Base-by-base conservation (phyloP, 1,140 invertebrate genomes). In the Coptotermes formosanus region DNA sequence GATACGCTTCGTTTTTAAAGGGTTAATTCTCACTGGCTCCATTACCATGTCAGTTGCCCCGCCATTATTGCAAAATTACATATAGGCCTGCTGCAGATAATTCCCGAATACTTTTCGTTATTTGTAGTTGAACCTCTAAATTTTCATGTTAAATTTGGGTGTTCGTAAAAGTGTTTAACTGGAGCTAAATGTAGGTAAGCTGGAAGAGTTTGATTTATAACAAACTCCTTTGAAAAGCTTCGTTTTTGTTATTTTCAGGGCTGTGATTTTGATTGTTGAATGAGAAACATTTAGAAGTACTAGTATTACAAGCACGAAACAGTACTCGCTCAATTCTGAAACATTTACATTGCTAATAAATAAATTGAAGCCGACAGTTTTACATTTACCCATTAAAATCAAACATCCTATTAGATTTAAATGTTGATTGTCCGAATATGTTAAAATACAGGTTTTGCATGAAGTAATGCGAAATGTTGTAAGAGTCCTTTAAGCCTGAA, bases 351-450 rank as follows among this genome's bases (percentile, higher is more conserved):
- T 75, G 64, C 64, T 75, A 75, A 75, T 75, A 75, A 75, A 75
- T 75, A 75, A 75, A 75, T 75, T 75, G 64, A 75, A 30, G 64
- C 64, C 64, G 64, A 75, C 64, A 75, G 64, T 75, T 75, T 75
- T 75, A 75, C 64, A 75, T 75, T 75, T 75, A 75, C 64, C n/a
- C n/a, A 75, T 75, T 75, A 75, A 75, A 75, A 75, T 75, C 64
- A 8, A 75, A 75, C 64, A 75, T 75, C 64, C 64, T 30, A 75
- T 75, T 75, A 75, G 64, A 75, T 75, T 75, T 75, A 75, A 75
- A 75, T 75, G 64, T 30, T 75, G 64, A 75, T 75, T 75, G 64
- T 75, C 14, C n/a, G 64, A 75, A 75, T 75, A 75, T 30, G 64
- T 75, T 75, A 75, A 75, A 75, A 75, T 75, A 75, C 64, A n/a